These are phyloP conservation scores for Parnassius glacialis DNA, from an alignment of 2,888 invertebrate genomes.

Conservation along the genomic window DNA sequence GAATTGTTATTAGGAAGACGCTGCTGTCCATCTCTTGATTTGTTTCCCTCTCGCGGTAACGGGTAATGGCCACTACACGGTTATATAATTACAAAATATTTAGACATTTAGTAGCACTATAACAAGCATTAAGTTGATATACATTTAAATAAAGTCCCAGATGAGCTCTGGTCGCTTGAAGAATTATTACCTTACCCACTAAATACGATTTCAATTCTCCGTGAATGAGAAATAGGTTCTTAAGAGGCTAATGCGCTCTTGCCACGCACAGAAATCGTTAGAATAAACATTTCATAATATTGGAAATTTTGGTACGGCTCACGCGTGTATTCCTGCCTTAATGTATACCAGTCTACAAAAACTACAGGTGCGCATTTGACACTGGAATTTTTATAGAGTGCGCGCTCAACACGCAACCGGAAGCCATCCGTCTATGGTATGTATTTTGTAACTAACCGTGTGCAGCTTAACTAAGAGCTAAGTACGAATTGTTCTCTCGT, in stretches of 20 bases:
- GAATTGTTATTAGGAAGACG: too few species aligned
- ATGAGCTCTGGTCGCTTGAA: not conserved
- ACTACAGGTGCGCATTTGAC: conserved; percentile 1
- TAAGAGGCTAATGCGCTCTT: conserved; percentile 3
- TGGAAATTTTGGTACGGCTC: not conserved
- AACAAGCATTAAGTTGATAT: too few species aligned
- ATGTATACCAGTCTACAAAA: not conserved
- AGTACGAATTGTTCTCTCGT: too few species aligned
- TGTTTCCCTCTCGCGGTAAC: not conserved
- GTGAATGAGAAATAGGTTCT: conserved; percentile 14
- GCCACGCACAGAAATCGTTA: conserved; percentile 9
- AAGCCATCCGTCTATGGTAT: not conserved
- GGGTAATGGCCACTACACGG: too few species aligned
- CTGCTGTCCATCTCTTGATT: too few species aligned
- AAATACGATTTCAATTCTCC: conserved; percentile 24
- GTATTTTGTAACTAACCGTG: too few species aligned
- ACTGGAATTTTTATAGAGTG: not conserved
- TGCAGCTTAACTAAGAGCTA: too few species aligned
- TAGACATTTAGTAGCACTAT: too few species aligned
- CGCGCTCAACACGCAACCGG: conserved; percentile 3
- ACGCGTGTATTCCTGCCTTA: not conserved
- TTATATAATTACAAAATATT: too few species aligned
- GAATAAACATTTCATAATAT: conserved; percentile 15
- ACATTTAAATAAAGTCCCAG: not conserved
- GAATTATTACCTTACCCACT: conserved; percentile 14